These are phyloP conservation scores for Miltochrista miniata DNA, from an alignment of 2,888 invertebrate genomes.

Conservation along the genomic window DNA sequence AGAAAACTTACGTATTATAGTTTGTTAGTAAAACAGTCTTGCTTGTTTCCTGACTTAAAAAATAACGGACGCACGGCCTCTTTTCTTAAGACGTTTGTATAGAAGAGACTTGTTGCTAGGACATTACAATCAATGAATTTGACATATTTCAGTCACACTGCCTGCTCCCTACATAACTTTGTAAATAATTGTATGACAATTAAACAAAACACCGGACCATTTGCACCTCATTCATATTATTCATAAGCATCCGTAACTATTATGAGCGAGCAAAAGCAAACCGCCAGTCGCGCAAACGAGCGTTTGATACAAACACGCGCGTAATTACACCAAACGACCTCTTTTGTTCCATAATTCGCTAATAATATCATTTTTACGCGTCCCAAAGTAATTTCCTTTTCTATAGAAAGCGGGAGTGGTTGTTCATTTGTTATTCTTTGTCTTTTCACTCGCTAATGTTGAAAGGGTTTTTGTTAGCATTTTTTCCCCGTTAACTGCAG, in stretches of 20 bases:
- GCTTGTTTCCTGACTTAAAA: too few relatives aligned
- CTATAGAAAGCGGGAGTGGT: constrained; percentile 10
- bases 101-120: too few relatives aligned
- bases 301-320: constrained; percentile 31
- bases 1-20: constrained; percentile 18
- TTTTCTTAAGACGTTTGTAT: too few relatives aligned
- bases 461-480: constrained; percentile 9
- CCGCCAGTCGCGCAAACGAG: constrained; percentile 25
- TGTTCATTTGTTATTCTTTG: constrained; percentile 32
- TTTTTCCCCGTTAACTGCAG: constrained; percentile 17
- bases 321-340: constrained; percentile 23
- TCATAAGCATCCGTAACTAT: constrained; percentile 12
- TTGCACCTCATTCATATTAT: constrained; percentile 23
- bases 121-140: too few relatives aligned
- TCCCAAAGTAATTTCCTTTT: constrained; percentile 31
- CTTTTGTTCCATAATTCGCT: constrained; percentile 39
- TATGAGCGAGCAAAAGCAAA: too few relatives aligned
- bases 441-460: constrained; percentile 8
- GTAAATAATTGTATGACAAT: too few relatives aligned
- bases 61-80: too few relatives aligned
- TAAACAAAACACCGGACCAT: too few relatives aligned
- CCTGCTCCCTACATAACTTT: too few relatives aligned
- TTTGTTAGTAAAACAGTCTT: too few relatives aligned
- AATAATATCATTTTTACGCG: constrained; percentile 37
- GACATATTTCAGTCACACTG: too few relatives aligned